Conservation (phyloP, 2,797 vertebrate genomes). For the Botia kubotai region DNA sequence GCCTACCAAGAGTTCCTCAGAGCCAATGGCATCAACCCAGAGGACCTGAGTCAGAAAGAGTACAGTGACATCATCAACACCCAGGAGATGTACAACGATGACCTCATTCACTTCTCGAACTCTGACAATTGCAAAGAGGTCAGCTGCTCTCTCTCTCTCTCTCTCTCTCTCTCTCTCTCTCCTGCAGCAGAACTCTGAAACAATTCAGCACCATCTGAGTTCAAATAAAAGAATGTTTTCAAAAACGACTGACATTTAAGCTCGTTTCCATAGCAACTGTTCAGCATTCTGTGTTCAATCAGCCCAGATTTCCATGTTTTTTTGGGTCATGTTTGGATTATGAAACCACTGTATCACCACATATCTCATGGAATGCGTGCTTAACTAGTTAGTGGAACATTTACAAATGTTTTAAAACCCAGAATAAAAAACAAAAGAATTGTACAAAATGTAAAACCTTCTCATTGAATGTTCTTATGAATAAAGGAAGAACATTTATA, state of each 20-base stretch:
- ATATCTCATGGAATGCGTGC: not conserved
- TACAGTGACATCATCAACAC: conserved; percentile 99
- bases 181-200: not conserved
- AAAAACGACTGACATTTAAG: not conserved
- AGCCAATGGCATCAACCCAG: conserved; percentile 98
- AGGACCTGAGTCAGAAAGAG: conserved; percentile 99
- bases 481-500: too few species aligned
- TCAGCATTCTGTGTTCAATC: not conserved
- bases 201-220: not conserved
- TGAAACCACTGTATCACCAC: not conserved
- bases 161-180: not conserved
- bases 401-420: too few species aligned
- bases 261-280: not conserved
- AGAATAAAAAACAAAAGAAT: too few species aligned
- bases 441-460: too few species aligned
- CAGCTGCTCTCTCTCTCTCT: conserved; percentile 21
- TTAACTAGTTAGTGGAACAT: conserved; percentile 14
- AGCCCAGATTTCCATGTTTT: not conserved
- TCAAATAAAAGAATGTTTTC: not conserved
- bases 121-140: conserved; percentile 99
- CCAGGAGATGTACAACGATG: conserved; percentile 99
- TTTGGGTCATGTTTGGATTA: too few species aligned
- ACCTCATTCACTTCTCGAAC: conserved; percentile 99
- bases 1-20: conserved; percentile 98
- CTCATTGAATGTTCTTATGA: too few species aligned